phyloP scores from a whole-genome alignment of 1,140 invertebrate species.

The Dendrolimus kikuchii region DNA sequence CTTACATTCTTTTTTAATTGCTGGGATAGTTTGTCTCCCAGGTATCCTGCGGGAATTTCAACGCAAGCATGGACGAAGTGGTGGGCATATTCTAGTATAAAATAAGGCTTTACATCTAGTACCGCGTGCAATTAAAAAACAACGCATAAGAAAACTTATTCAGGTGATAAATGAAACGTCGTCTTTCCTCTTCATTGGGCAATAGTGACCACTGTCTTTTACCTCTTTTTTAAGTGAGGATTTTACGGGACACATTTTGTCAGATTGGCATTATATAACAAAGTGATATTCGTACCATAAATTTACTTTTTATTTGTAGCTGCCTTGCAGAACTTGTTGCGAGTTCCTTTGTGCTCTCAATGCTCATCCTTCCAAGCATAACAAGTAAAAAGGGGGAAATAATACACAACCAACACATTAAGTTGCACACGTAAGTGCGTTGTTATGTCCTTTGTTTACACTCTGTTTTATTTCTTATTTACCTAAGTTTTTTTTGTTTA shows the following conservation, averaged over 20 bases:
- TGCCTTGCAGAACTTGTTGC: constrained; percentile 12
- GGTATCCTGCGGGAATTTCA: too few species aligned
- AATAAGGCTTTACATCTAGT: too few species aligned
- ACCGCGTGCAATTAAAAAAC: too few species aligned
- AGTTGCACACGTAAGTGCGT: constrained; percentile 7
- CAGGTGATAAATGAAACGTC: too few species aligned
- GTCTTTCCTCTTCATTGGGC: too few species aligned
- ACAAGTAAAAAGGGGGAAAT: constrained; percentile 28
- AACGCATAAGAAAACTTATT: too few species aligned
- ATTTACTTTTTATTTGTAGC: constrained; percentile 17
- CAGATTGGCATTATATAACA: not conserved
- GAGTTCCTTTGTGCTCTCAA: constrained; percentile 27
- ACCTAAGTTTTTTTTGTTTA: not conserved
- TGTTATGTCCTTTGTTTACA: constrained; percentile 27
- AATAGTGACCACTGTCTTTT: too few species aligned
- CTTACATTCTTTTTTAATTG: too few species aligned
- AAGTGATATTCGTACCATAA: constrained; percentile 13
- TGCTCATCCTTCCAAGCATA: constrained; percentile 29
- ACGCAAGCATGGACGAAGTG: too few species aligned
- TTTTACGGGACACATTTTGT: not conserved
- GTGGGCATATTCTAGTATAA: too few species aligned
- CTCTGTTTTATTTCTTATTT: constrained; percentile 10
- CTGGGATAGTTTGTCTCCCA: too few species aligned
- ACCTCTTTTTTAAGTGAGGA: not conserved
- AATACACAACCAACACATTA: constrained; percentile 19